phyloP scores from a whole-genome alignment of 2,797 vertebrate genomes.

The Arrhamphus sclerolepis region DNA sequence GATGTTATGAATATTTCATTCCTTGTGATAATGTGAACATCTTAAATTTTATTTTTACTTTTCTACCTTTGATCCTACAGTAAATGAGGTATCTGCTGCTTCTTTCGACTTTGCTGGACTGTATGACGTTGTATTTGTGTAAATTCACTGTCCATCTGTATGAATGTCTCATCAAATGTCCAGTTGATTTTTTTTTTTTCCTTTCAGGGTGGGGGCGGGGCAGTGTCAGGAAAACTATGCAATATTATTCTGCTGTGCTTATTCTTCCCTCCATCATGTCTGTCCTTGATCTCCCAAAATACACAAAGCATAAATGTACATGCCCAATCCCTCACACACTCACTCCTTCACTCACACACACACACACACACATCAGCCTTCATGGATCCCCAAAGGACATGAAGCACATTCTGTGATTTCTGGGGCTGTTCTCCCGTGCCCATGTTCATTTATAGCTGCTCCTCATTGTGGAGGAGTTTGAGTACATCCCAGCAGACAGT shows the following conservation, averaged over 20 bases:
- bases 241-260: slow-evolving; percentile 66
- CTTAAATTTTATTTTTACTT: no score
- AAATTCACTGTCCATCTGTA: not conserved
- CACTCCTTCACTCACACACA: slow-evolving; percentile 4
- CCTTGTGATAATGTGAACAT: no score
- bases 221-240: slow-evolving; percentile 56
- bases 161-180: not conserved
- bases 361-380: slow-evolving; percentile 48
- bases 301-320: slow-evolving; percentile 77
- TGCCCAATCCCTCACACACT: slow-evolving; percentile 9
- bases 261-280: slow-evolving; percentile 78
- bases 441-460: slow-evolving; percentile 87
- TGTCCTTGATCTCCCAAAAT: slow-evolving; percentile 84
- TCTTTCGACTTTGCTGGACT: no score
- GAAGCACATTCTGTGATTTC: slow-evolving; percentile 85
- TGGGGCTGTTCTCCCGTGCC: slow-evolving; percentile 85
- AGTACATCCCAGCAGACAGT: slow-evolving; percentile 73
- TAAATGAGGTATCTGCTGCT: no score
- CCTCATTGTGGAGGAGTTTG: slow-evolving; percentile 84
- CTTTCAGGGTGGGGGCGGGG: no score
- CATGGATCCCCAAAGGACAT: slow-evolving; percentile 71
- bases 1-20: no score
- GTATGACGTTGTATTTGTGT: not conserved
- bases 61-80: no score
- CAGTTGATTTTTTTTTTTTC: slow-evolving; percentile 70